Evolutionary conservation across 2,888 invertebrate species (phyloP), one percentile per base, ranked within the genome.

Genomic region (Conistra vaccinii): DNA sequence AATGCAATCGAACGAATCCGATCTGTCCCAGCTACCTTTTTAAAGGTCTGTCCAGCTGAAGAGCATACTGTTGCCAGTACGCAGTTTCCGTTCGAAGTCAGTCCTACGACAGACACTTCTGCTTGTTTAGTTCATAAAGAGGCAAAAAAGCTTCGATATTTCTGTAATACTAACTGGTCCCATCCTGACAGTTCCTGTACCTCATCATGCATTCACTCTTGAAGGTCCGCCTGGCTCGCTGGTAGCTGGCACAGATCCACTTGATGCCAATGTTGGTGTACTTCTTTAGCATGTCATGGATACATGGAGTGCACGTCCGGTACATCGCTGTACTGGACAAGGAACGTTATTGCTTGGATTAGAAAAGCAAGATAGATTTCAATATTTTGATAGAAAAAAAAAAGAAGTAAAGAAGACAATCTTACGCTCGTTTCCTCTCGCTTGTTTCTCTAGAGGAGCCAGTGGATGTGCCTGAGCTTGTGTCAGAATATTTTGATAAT

Each of bases 161-260:
- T 29, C 17, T 69, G 23, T 55, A 65, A 48, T 6, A 88, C 93
- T 87, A 76, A 96, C 96, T 95, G 2, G 96, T 96, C 3, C 96
- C 96, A 87, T 96, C 96, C 86, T 96, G 95, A 53, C 96, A 96
- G 87, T 96, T 96, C 76, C 96, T 93, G 68, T 91, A 94, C 68
- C 91, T 87, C 96, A 96, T 95, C 95, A 95, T 94, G 85, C 96
- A 96, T 0, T 79, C 61, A 71, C 96, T 96, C 88, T 96, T 96
- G 89, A 96, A 96, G 23, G 89, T 87, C 17, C 96, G 85, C 32
- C 95, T 85, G 3, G 96, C 96, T 9, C 93, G 90, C 85, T 95
- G 96, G 88, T 95, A 96, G 0, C 86, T 92, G 0, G 93, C 95
- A 65, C 96, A 96, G 10, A 96, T 92, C 96, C 96, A 96, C 2